phyloP scores from a whole-genome alignment of 2,113 vertebrate species.

The Mellivora capensis region DNA sequence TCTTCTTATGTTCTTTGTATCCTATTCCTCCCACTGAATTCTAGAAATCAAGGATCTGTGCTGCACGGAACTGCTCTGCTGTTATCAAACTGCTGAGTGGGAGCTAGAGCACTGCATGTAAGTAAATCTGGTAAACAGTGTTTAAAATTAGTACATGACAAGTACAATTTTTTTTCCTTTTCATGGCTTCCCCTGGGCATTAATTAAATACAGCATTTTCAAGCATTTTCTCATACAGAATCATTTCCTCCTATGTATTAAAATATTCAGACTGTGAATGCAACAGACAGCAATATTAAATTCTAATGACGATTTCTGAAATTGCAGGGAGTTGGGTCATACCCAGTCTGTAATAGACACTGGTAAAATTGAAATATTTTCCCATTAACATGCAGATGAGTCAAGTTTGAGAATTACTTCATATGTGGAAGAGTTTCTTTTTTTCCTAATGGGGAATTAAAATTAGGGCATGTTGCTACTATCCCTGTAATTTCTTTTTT shows the following conservation, averaged over 20 bases:
- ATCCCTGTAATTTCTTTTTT: neutral
- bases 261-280: constrained; percentile 63
- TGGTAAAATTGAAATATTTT: constrained; percentile 27
- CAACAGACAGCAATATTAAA: constrained; percentile 51
- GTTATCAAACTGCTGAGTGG: constrained; percentile 34
- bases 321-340: constrained; percentile 29
- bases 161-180: constrained; percentile 26
- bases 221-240: constrained; percentile 55
- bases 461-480: neutral
- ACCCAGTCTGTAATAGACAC: constrained; percentile 28
- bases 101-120: constrained; percentile 24
- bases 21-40: neutral
- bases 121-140: constrained; percentile 54
- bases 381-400: constrained; percentile 52
- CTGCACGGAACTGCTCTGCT: neutral
- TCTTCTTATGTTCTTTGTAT: neutral
- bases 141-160: constrained; percentile 65
- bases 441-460: neutral
- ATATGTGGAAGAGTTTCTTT: neutral
- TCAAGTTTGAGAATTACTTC: constrained; percentile 20
- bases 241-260: constrained; percentile 51
- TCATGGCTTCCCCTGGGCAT: constrained; percentile 57
- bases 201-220: constrained; percentile 67
- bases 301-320: constrained; percentile 53
- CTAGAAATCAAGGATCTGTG: neutral